phyloP scores from a whole-genome alignment of 2,797 vertebrate species.

The Schizopygopsis pylzovi region DNA sequence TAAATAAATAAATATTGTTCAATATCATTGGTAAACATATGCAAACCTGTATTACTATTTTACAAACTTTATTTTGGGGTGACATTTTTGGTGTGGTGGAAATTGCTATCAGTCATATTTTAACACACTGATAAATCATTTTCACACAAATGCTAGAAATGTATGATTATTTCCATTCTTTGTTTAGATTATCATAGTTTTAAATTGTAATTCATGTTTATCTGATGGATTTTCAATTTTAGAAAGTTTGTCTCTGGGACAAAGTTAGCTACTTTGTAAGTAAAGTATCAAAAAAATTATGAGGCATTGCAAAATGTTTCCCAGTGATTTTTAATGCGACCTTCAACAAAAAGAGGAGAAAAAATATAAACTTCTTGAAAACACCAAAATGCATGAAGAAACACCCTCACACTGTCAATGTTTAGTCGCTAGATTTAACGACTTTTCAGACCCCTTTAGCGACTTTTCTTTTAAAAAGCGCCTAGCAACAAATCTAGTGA shows the following conservation, averaged over 20 bases:
- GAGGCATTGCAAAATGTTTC: not conserved
- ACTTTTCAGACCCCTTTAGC: too few relatives aligned
- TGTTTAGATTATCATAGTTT: not conserved
- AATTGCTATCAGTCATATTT: not conserved
- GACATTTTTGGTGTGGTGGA: not conserved
- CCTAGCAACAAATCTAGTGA: too few relatives aligned
- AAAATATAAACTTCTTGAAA: not conserved
- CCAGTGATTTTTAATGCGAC: not conserved
- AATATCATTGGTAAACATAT: not conserved
- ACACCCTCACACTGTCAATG: not conserved
- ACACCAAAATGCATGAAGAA: too few relatives aligned
- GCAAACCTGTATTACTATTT: not conserved
- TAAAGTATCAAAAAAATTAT: not conserved
- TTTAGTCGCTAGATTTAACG: too few relatives aligned
- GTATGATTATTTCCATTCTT: not conserved
- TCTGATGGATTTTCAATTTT: not conserved
- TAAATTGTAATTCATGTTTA: not conserved
- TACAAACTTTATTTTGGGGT: not conserved
- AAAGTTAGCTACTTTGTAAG: not conserved
- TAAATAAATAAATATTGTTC: not conserved
- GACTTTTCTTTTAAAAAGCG: too few relatives aligned
- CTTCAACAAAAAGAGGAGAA: not conserved
- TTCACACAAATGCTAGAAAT: not conserved
- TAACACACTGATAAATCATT: not conserved
- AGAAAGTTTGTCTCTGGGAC: not conserved